Evolutionary conservation across 2,113 vertebrate genomes (phyloP).

Genomic region (Nycticebus coucang): DNA sequence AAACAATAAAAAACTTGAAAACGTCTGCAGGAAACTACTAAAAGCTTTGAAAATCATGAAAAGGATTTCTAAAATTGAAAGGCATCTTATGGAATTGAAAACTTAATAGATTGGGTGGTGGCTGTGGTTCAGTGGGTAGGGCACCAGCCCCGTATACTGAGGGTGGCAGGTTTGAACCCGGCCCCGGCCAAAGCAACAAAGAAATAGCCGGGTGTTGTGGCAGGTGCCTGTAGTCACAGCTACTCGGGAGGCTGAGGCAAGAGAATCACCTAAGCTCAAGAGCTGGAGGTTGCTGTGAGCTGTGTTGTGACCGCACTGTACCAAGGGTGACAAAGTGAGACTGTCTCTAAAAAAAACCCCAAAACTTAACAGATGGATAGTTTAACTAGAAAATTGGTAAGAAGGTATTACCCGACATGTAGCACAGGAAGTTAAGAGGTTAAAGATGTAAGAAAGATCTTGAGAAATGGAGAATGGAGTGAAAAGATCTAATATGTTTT

Average conservation of each 20-base stretch:
- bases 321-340: too few relatives aligned
- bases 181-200: too few relatives aligned
- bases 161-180: too few relatives aligned
- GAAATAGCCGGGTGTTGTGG: too few relatives aligned
- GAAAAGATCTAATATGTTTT: neutral
- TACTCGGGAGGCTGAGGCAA: too few relatives aligned
- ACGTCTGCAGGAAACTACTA: neutral
- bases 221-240: too few relatives aligned
- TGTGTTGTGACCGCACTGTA: too few relatives aligned
- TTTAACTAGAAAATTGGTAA: conserved; percentile 10
- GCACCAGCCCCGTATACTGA: too few relatives aligned
- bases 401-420: neutral
- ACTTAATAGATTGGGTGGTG: neutral
- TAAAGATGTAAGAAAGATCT: neutral
- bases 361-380: neutral
- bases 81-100: conserved; percentile 18
- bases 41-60: neutral
- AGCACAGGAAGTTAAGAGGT: neutral
- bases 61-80: conserved; percentile 35
- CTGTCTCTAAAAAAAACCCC: too few relatives aligned
- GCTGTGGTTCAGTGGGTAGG: too few relatives aligned
- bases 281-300: too few relatives aligned
- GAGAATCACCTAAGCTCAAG: too few relatives aligned
- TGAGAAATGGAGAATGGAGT: neutral
- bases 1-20: neutral